phyloP scores from a whole-genome alignment of 2,797 vertebrate species.

The Menidia menidia region DNA sequence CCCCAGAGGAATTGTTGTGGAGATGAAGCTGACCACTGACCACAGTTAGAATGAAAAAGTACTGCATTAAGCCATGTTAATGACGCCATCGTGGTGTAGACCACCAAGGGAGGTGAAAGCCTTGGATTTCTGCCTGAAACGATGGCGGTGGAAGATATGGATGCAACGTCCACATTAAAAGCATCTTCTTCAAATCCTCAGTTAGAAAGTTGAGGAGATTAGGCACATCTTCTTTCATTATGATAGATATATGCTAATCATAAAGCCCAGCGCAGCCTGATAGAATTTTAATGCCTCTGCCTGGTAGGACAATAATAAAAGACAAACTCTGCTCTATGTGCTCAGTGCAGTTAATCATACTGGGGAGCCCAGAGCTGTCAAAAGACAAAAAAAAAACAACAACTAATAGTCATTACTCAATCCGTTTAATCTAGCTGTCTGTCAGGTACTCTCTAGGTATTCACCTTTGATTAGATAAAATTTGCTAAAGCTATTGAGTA shows the following conservation, averaged over 20 bases:
- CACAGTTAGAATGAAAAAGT: constrained; percentile 54
- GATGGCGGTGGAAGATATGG: constrained; percentile 11
- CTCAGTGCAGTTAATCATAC: constrained; percentile 51
- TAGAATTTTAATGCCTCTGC: constrained; percentile 17
- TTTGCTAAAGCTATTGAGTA: not conserved
- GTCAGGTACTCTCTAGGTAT: not conserved
- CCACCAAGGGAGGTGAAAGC: constrained; percentile 50
- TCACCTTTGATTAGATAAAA: not conserved
- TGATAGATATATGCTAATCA: constrained; percentile 25
- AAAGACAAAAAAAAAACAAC: constrained; percentile 25
- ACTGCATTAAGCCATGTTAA: constrained; percentile 32
- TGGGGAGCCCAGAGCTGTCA: constrained; percentile 33
- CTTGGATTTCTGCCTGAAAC: constrained; percentile 29
- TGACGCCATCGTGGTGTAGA: constrained; percentile 43
- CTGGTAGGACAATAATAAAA: constrained; percentile 48
- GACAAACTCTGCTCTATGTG: constrained; percentile 37
- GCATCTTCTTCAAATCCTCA: not conserved
- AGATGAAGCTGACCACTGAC: constrained; percentile 58
- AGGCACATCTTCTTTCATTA: constrained; percentile 19
- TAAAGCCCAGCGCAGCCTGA: constrained; percentile 20
- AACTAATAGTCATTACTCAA: constrained; percentile 46
- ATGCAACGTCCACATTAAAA: constrained; percentile 15
- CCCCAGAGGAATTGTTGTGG: constrained; percentile 41
- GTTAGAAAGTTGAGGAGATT: not conserved
- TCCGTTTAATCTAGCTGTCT: constrained; percentile 55